Evolutionary conservation across 2,797 vertebrate genomes (phyloP).

Genomic region (Odontamblyopus lacepedii): DNA sequence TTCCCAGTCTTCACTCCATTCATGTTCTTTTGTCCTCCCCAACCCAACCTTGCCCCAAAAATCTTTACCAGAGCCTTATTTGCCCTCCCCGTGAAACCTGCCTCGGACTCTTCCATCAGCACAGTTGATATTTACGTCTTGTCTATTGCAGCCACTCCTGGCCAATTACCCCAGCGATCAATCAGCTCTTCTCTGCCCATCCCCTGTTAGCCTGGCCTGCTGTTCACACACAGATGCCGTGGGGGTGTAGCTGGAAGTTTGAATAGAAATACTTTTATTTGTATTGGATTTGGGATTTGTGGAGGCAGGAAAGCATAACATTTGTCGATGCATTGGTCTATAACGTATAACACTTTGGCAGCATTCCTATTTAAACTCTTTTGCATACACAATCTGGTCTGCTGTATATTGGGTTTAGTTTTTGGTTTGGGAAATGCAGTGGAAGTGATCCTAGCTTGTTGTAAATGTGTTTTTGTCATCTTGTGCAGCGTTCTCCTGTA

Average conservation of each 20-base stretch:
- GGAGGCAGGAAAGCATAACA: conserved; percentile 6
- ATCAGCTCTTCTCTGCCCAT: conserved; percentile 56
- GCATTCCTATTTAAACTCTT: conserved; percentile 33
- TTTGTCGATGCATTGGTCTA: conserved; percentile 23
- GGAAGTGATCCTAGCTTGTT: conserved; percentile 47
- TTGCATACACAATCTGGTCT: conserved; percentile 26
- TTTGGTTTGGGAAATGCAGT: conserved; percentile 30
- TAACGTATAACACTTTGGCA: conserved; percentile 27
- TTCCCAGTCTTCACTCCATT: not conserved
- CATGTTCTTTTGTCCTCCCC: not conserved
- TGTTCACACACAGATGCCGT: conserved; percentile 62
- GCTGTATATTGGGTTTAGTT: conserved; percentile 26
- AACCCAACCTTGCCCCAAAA: not conserved
- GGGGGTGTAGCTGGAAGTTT: conserved; percentile 35
- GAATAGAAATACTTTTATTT: conserved; percentile 37
- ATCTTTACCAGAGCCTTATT: conserved; percentile 43
- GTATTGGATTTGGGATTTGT: conserved; percentile 23
- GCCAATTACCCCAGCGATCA: conserved; percentile 72
- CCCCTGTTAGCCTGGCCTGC: conserved; percentile 60
- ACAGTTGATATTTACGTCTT: conserved; percentile 62
- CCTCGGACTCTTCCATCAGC: conserved; percentile 41
- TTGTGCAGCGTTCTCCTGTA: conserved; percentile 16
- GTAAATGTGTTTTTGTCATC: conserved; percentile 4
- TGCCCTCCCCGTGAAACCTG: conserved; percentile 51
- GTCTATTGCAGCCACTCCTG: conserved; percentile 50